phyloP scores from a whole-genome alignment of 2,888 invertebrate genomes.

The Pachliopta kotzebuea region DNA sequence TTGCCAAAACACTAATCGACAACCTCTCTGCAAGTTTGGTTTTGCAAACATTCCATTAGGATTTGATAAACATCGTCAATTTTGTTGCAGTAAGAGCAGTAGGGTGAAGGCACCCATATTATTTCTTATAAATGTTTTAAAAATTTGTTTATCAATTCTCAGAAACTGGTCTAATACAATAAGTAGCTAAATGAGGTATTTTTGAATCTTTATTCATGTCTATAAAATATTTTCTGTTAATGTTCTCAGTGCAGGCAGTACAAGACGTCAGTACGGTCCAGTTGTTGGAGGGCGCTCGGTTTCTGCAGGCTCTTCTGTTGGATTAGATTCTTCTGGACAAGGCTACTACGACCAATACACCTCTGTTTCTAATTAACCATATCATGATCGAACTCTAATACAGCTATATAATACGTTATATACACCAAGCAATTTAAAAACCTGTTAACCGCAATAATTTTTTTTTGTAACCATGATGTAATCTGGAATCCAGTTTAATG shows the following conservation, averaged over 20 bases:
- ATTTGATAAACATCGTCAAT: too few relatives aligned
- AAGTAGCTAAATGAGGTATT: background rate
- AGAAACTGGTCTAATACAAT: too few relatives aligned
- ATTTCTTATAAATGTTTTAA: too few relatives aligned
- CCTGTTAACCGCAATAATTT: background rate
- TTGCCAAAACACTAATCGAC: too few relatives aligned
- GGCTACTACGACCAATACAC: slow-evolving; percentile 56
- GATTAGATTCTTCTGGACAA: slow-evolving; percentile 47
- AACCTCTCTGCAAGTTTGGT: too few relatives aligned
- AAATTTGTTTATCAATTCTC: too few relatives aligned
- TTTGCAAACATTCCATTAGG: too few relatives aligned
- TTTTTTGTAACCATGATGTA: slow-evolving; percentile 13
- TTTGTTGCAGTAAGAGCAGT: too few relatives aligned
- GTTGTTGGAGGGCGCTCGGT: slow-evolving; percentile 42
- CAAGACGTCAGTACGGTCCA: slow-evolving; percentile 43
- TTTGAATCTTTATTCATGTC: background rate
- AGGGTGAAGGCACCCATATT: too few relatives aligned
- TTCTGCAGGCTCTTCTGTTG: slow-evolving; percentile 50
- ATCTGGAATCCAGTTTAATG: slow-evolving; percentile 4
- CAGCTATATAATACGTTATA: background rate
- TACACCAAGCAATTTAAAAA: background rate
- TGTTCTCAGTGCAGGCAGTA: slow-evolving; percentile 47
- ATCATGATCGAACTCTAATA: background rate
- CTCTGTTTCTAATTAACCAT: slow-evolving; percentile 40
- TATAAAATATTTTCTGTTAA: slow-evolving; percentile 5